Percentiles rank a stretch among this genome's conserved stretches.
These are phyloP conservation scores for Liolophura sinensis DNA, from an alignment of 1,140 invertebrate genomes.

Conservation along the genomic window DNA sequence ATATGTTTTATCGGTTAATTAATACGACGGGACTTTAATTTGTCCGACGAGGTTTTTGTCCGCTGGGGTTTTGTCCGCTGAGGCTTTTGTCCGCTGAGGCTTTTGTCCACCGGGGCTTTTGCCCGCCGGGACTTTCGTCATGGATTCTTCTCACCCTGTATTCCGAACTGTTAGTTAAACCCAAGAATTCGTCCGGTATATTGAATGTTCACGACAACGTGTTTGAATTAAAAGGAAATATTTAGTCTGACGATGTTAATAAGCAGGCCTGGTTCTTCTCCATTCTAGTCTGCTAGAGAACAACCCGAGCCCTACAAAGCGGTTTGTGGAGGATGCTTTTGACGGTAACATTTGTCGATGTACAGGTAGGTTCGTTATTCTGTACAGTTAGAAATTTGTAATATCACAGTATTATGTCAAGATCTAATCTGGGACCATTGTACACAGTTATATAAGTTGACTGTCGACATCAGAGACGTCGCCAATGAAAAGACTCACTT, in stretches of 20 bases:
- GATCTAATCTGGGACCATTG: too few relatives aligned
- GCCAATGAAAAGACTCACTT: too few relatives aligned
- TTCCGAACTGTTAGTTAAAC: background rate
- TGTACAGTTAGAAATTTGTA: background rate
- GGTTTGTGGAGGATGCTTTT: slow-evolving; percentile 46
- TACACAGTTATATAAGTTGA: too few relatives aligned
- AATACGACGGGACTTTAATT: too few relatives aligned
- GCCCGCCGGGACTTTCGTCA: background rate
- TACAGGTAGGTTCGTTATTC: slow-evolving; percentile 36
- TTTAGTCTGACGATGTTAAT: background rate
- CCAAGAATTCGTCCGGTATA: background rate
- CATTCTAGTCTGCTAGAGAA: slow-evolving; percentile 38
- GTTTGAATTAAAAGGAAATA: background rate
- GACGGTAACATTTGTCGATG: slow-evolving; percentile 53
- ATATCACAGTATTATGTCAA: too few relatives aligned
- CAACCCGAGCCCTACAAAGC: slow-evolving; percentile 30
- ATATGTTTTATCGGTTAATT: too few relatives aligned
- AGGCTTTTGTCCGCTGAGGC: too few relatives aligned
- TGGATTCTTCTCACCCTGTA: background rate
- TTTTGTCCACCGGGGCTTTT: too few relatives aligned
- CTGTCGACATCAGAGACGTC: too few relatives aligned
- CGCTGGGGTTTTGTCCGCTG: too few relatives aligned
- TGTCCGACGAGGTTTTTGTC: too few relatives aligned
- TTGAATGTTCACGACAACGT: background rate
- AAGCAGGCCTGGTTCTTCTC: slow-evolving; percentile 3